These are phyloP conservation scores for Pheosia gnoma DNA, from an alignment of 2,888 invertebrate species.

Conservation along the genomic window DNA sequence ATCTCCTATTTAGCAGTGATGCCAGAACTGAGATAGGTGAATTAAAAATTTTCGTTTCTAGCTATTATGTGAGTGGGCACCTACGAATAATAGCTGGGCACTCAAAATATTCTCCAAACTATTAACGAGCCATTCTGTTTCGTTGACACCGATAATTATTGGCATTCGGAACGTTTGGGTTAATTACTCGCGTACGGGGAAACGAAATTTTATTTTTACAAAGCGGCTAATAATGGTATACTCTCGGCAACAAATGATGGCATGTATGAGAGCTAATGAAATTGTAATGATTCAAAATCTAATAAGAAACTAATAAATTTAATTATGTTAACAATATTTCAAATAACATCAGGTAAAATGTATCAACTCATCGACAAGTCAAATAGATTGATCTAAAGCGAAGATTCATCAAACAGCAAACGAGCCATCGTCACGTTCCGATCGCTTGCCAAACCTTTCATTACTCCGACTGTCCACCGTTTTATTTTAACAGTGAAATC, in stretches of 20 bases:
- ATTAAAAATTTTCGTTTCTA: no score
- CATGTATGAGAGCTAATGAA: no score
- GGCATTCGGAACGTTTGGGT: background rate
- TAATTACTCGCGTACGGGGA: background rate
- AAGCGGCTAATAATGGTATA: background rate
- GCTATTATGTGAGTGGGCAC: no score
- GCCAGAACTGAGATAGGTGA: no score
- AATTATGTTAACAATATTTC: no score
- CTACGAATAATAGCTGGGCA: no score
- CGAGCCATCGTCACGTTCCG: conserved; percentile 13
- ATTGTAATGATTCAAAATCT: no score
- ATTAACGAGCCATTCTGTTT: background rate
- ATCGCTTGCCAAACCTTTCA: conserved; percentile 26
- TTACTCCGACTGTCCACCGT: conserved; percentile 13
- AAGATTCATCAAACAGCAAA: conserved; percentile 20
- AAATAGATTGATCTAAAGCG: background rate
- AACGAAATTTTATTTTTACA: background rate
- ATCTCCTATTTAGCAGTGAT: no score
- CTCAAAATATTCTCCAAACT: background rate
- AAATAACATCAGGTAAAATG: no score
- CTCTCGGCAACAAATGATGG: no score
- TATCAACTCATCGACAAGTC: no score
- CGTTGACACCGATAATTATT: background rate
- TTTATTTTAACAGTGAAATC: background rate
- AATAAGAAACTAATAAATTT: no score